These are phyloP conservation scores for Hyperopisus bebe DNA, from an alignment of 2,113 vertebrate species.

Conservation along the genomic window DNA sequence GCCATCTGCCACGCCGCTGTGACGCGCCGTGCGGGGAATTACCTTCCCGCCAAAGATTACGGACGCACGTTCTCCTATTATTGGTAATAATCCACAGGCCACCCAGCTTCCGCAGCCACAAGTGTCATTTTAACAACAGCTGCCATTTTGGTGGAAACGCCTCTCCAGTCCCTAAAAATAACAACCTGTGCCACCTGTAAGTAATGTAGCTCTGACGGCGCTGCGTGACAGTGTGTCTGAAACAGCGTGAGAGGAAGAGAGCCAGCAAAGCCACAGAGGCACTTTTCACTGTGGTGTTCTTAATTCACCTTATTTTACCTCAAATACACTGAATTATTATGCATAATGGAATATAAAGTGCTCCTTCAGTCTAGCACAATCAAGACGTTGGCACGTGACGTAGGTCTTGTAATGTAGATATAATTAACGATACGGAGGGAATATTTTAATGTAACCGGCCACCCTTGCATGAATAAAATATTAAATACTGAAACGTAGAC, in stretches of 20 bases:
- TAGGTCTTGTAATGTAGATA: conserved; percentile 43
- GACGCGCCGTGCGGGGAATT: background rate
- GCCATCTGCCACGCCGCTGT: background rate
- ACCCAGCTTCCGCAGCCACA: background rate
- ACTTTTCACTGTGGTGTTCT: background rate
- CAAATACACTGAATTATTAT: background rate
- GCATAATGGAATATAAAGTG: background rate
- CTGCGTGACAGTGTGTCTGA: background rate
- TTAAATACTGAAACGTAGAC: conserved; percentile 38
- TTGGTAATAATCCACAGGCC: background rate
- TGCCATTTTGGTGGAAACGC: background rate
- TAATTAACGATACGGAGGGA: conserved; percentile 44
- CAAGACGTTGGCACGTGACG: background rate
- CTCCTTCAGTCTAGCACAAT: background rate
- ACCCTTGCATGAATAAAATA: conserved; percentile 31
- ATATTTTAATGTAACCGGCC: conserved; percentile 44
- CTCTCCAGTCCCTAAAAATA: background rate
- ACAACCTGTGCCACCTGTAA: background rate
- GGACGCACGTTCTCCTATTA: background rate
- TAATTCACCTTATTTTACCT: background rate
- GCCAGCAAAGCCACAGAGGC: background rate
- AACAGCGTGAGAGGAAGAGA: background rate
- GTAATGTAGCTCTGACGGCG: background rate
- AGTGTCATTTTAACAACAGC: background rate
- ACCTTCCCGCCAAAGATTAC: background rate